A percentile compares a stretch with the other conserved stretches of the same genome.
phyloP scores from a whole-genome alignment of 2,888 invertebrate species.

The Piscicola geometra region DNA sequence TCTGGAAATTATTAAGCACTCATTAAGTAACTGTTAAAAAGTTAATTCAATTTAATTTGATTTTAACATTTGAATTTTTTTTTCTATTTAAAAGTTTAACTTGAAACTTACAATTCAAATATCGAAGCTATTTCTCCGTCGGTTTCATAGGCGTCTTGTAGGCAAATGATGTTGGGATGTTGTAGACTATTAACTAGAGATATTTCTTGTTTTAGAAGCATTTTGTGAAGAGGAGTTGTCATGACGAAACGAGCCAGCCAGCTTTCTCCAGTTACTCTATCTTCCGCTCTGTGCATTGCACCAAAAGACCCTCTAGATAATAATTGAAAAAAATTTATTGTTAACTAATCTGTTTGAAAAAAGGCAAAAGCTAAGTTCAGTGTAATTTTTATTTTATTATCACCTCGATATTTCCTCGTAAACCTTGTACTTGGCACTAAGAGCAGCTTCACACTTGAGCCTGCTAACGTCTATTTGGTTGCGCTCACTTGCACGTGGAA shows the following conservation, averaged over 20 bases:
- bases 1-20: slow-evolving; percentile 44
- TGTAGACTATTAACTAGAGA: slow-evolving; percentile 57
- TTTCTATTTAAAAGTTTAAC: background rate
- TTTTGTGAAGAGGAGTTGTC: slow-evolving; percentile 55
- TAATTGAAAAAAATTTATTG: slow-evolving; percentile 48
- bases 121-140: slow-evolving; percentile 57
- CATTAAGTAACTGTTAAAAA: background rate
- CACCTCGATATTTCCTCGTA: slow-evolving; percentile 54
- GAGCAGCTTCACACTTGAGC: slow-evolving; percentile 48
- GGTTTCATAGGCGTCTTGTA: slow-evolving; percentile 57
- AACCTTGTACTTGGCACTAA: slow-evolving; percentile 53
- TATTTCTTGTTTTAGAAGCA: slow-evolving; percentile 56
- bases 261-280: slow-evolving; percentile 56
- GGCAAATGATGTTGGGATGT: slow-evolving; percentile 52
- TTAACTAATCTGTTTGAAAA: background rate
- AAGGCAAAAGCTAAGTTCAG: background rate
- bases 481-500: slow-evolving; percentile 3
- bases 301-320: slow-evolving; percentile 57
- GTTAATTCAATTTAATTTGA: background rate
- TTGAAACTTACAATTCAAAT: slow-evolving; percentile 56
- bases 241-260: slow-evolving; percentile 58
- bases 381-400: background rate
- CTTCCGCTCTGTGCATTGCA: slow-evolving; percentile 57
- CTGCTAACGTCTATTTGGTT: slow-evolving; percentile 47
- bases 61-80: background rate